These are phyloP conservation scores for Artibeus jamaicensis DNA, from an alignment of 2,797 vertebrate species.

Conservation along the genomic window DNA sequence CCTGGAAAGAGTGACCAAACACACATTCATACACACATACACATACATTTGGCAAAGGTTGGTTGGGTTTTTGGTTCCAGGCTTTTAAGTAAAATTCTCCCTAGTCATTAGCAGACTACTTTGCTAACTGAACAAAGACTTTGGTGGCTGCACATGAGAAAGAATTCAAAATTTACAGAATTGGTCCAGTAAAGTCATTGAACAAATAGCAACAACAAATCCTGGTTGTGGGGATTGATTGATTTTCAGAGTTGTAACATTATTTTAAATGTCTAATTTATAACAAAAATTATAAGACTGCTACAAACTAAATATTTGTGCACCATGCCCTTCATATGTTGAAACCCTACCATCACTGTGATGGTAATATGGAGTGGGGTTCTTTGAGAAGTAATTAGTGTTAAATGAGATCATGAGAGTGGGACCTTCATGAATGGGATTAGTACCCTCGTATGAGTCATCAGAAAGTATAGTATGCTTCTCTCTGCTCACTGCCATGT, in stretches of 20 bases:
- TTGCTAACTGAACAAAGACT: neutral
- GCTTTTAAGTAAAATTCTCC: neutral
- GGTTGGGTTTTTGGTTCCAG: neutral
- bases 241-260: constrained; percentile 17
- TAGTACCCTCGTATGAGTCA: neutral
- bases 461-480: neutral
- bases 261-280: constrained; percentile 42
- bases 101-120: neutral
- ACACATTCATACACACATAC: neutral
- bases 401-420: neutral
- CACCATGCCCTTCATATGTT: neutral
- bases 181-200: neutral
- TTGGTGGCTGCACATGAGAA: neutral
- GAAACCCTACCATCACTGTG: neutral
- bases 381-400: neutral
- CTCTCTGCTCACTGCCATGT: neutral
- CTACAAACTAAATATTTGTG: neutral
- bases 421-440: neutral
- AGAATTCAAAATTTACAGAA: constrained; percentile 19
- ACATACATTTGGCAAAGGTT: neutral
- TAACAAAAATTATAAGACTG: neutral
- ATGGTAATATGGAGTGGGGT: neutral
- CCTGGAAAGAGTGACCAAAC: neutral
- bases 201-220: constrained; percentile 29
- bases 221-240: neutral